Conservation (phyloP, 2,888 invertebrate genomes). For the Aphidius colemani region DNA sequence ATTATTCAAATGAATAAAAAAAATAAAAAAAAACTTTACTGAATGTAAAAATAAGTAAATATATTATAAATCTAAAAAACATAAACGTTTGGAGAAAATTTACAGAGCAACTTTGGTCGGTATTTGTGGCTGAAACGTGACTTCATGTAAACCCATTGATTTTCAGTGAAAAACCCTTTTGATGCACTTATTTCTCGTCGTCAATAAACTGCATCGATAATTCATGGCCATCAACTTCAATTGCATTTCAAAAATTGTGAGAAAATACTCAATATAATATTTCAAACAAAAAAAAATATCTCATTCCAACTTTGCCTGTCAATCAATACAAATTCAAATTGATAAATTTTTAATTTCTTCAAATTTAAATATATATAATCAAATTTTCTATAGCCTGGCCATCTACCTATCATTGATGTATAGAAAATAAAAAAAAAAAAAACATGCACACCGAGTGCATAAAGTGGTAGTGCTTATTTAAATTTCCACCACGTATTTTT, state of each 20-base stretch:
- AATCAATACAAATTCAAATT: conserved; percentile 7
- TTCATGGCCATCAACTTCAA: conserved; percentile 18
- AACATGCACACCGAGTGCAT: background rate
- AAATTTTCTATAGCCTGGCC: conserved; percentile 1
- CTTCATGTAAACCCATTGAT: no score
- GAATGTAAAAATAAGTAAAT: no score
- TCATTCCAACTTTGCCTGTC: no score
- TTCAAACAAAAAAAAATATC: background rate
- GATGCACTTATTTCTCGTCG: conserved; percentile 16
- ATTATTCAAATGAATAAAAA: no score
- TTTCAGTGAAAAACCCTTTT: background rate
- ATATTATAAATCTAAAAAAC: no score
- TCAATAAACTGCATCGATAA: conserved; percentile 22
- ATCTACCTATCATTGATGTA: background rate
- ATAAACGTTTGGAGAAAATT: no score
- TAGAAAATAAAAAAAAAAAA: background rate
- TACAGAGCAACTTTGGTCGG: no score
- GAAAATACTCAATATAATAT: background rate
- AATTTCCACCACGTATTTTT: background rate
- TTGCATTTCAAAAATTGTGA: conserved; percentile 1
- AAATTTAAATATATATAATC: background rate
- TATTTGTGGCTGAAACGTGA: no score
- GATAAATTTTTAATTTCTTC: conserved; percentile 13
- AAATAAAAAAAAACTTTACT: no score
- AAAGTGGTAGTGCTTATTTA: background rate